Evolutionary conservation across 1,140 invertebrate species (phyloP).

Genomic region (Globodera ellingtonae): DNA sequence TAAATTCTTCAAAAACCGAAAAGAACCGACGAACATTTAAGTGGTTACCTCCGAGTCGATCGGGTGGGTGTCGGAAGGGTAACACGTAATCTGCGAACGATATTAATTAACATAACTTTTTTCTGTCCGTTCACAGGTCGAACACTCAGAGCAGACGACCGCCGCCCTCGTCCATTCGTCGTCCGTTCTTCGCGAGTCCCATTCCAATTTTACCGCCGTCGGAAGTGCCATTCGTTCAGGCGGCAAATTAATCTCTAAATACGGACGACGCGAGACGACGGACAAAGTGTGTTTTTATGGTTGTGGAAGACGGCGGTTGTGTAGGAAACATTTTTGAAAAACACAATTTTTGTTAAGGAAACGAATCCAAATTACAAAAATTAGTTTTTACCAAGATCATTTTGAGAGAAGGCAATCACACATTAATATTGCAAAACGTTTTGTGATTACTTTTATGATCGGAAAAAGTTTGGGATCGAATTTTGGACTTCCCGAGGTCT

Average conservation of each 20-base stretch:
- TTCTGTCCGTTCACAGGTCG: constrained; percentile 17
- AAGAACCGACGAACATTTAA: too few relatives aligned
- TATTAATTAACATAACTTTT: background rate
- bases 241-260: constrained; percentile 44
- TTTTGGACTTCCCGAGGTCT: too few relatives aligned
- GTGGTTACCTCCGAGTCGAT: too few relatives aligned
- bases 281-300: constrained; percentile 25
- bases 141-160: constrained; percentile 41
- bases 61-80: background rate
- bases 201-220: constrained; percentile 36
- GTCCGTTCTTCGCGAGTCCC: constrained; percentile 30
- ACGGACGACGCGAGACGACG: constrained; percentile 43
- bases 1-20: too few relatives aligned
- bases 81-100: background rate
- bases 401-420: too few relatives aligned
- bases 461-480: too few relatives aligned
- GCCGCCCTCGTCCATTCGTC: constrained; percentile 31
- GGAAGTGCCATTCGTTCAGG: constrained; percentile 34
- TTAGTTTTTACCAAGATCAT: too few relatives aligned
- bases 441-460: too few relatives aligned
- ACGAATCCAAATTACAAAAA: too few relatives aligned
- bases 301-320: background rate
- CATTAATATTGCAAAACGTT: too few relatives aligned
- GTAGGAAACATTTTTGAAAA: background rate
- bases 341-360: background rate